Conservation (phyloP, 1,140 invertebrate genomes). For the Drosophila paulistorum region DNA sequence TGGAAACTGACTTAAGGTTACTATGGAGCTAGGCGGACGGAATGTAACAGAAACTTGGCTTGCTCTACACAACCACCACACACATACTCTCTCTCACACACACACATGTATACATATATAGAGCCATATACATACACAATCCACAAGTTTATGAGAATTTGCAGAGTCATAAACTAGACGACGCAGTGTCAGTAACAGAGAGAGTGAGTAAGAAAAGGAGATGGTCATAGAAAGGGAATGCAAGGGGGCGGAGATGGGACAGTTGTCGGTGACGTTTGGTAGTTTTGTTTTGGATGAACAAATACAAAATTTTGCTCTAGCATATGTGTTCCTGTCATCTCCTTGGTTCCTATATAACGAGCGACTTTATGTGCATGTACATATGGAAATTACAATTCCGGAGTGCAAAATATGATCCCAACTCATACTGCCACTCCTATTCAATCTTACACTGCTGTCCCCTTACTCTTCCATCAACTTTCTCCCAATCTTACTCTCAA, state of each 20-base stretch:
- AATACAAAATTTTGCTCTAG: constrained; percentile 19
- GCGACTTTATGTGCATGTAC: constrained; percentile 62
- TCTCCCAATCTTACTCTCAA: background rate
- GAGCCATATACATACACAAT: background rate
- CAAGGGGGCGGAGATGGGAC: constrained; percentile 1
- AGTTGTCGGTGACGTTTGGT: constrained; percentile 6
- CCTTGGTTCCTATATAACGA: constrained; percentile 43
- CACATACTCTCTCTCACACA: too few relatives aligned
- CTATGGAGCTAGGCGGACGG: constrained; percentile 32
- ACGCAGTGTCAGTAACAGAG: constrained; percentile 16
- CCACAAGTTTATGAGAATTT: constrained; percentile 62
- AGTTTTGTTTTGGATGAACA: constrained; percentile 23
- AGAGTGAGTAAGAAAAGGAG: background rate
- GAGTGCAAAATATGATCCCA: constrained; percentile 75
- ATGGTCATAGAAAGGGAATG: background rate
- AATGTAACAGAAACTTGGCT: constrained; percentile 65
- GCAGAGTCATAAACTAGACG: constrained; percentile 62
- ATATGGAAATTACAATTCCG: constrained; percentile 74
- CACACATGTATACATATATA: background rate
- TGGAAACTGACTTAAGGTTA: constrained; percentile 68
- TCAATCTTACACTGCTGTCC: background rate
- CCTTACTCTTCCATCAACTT: background rate
- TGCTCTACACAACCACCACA: background rate
- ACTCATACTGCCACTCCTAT: background rate
- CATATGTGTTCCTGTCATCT: constrained; percentile 29